Percentiles rank a stretch among this genome's conserved stretches.
Evolutionary conservation across 2,888 invertebrate genomes (phyloP).

Genomic region (Drosophila formosana): DNA sequence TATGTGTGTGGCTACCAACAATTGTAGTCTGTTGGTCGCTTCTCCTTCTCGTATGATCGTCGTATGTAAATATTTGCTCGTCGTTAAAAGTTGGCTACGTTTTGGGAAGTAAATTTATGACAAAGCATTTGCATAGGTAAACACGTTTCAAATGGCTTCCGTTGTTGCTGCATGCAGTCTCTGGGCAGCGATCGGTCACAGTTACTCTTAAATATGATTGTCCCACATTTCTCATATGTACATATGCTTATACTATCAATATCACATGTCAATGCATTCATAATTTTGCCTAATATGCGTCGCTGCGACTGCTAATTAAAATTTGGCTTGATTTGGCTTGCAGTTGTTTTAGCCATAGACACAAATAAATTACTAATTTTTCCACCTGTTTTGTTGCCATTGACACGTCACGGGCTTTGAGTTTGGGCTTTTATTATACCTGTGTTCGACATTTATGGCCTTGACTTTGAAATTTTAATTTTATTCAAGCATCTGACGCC

Average conservation of each 20-base stretch:
- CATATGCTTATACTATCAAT: constrained; percentile 9
- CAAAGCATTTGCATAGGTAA: constrained; percentile 52
- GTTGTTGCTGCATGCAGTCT: constrained; percentile 35
- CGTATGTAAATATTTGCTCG: constrained; percentile 63
- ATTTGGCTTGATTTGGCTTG: constrained; percentile 11
- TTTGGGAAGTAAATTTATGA: constrained; percentile 35
- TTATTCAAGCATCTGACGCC: constrained; percentile 20
- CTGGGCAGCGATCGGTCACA: constrained; percentile 8
- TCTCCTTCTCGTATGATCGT: constrained; percentile 31
- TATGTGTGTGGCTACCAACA: constrained; percentile 30
- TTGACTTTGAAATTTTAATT: constrained; percentile 64
- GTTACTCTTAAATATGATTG: constrained; percentile 25
- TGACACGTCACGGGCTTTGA: constrained; percentile 32
- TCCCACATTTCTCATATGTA: constrained; percentile 37
- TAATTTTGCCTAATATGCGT: constrained; percentile 6
- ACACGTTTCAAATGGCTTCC: constrained; percentile 62
- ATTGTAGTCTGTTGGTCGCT: constrained; percentile 44
- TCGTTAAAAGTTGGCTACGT: constrained; percentile 18
- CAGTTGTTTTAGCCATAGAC: constrained; percentile 19
- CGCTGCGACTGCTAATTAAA: constrained; percentile 18
- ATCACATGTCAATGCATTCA: constrained; percentile 1
- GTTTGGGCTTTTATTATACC: constrained; percentile 39
- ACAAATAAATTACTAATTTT: constrained; percentile 26
- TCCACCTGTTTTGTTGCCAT: constrained; percentile 30
- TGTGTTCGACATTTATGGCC: constrained; percentile 37